Base-by-base conservation (phyloP, 2,888 invertebrate genomes). In the Empis livida region DNA sequence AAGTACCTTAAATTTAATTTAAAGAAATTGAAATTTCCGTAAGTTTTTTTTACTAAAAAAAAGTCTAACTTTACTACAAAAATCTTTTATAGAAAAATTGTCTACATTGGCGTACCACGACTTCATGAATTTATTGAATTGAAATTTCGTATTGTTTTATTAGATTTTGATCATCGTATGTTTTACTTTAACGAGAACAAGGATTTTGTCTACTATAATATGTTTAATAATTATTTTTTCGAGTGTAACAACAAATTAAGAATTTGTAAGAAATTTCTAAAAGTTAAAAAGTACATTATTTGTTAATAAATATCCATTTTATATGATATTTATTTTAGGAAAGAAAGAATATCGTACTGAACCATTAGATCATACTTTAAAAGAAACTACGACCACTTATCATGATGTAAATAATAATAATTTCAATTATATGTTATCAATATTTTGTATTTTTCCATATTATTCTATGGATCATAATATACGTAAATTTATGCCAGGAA, bases 221-320 rank as follows among this genome's bases (percentile, higher is more conserved):
- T 90, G 77, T 91, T 93, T 62, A 95, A 94, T 61, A 79, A 91
- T 65, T 79, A 88, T 61, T 84, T 93, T 61, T 92, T 92, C 60
- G 75, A 79, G 53, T 72, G 71, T 10, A 71, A 73, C 45, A 72
- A 77, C 27, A 75, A 78, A 48, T 68, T 73, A 51, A 62, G 68
- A 31, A 64, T 77, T 0, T 76, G 84, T 46, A 73, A 74, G 52
- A 73, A 77, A 49, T 85, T 84, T 61, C 60, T 86, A 1, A 74
- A 76, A 57, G 71, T 70, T 43, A 63, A 73, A 10, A 67, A 60
- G 80, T 80, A 63, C 63, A n/a, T n/a, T 49, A 49, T 27, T 17
- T 32, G 20, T 14, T 14, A 47, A 14, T 31, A 47, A 50, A n/a
- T 46, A 15, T 44, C 13, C 1, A 37, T 27, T 30, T 16, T 42